Evolutionary conservation across 2,113 vertebrate genomes (phyloP), one percentile per base, ranked within the genome.

Genomic region (Poecilia latipinna): DNA sequence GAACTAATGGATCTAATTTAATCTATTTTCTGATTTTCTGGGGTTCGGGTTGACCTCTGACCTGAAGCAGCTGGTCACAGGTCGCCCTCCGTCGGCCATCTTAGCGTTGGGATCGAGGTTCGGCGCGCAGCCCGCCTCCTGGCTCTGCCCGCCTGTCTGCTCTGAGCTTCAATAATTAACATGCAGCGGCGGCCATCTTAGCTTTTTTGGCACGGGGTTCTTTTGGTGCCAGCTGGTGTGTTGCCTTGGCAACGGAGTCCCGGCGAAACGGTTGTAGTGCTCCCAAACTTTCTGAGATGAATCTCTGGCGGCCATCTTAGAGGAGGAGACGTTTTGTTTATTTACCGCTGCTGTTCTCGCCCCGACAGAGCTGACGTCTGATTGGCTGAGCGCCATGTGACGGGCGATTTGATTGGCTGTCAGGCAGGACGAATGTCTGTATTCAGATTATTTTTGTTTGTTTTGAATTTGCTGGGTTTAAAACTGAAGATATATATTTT

Each of bases 91-190:
- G 51, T 24, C 51, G 51, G 51, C 51, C 51, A 57, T 57, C 51
- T 57, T 57, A 57, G 22, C 8, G 24, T 11, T 57, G 22, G 51
- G 51, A n/a, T 57, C 8, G 51, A 24, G 2, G 51, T 10, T 57
- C 8, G 19, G 19, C 48, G 44, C 28, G 28, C 28, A 1, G 28
- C 28, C 28, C 28, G 28, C 39, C 12, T 39, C 39, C 39, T 39
- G 44, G 19, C 51, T n/a, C 51, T n/a, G 22, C 61, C 62, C 31
- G 62, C 81, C 85, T 70, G 65, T 79, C 79, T 84, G 88, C 85
- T 78, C 77, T 70, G 80, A 8, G 86, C 85, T 85, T 92, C 88
- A 92, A 91, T 90, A 88, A 91, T 92, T 90, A 88, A 91, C 87
- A 82, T 37, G 79, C 82, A 81, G 61, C 19, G 69, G 88, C 88